Percentiles rank a stretch among this genome's conserved stretches.
These are phyloP conservation scores for Sminthopsis crassicaudata DNA, from an alignment of 2,113 vertebrate species.

Conservation along the genomic window DNA sequence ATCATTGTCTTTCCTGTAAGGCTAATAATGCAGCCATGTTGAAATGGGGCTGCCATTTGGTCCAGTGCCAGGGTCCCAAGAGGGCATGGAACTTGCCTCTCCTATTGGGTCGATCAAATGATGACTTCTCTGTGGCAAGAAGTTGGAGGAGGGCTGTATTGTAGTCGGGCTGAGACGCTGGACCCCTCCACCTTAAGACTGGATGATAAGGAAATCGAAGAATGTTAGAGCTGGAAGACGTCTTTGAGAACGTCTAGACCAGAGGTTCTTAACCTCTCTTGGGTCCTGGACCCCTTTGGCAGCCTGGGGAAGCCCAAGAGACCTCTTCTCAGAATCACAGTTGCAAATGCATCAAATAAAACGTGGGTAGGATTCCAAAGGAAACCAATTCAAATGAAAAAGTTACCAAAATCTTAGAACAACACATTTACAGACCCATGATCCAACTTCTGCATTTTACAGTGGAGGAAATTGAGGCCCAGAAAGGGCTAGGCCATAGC, in stretches of 20 bases:
- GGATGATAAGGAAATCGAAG: background rate
- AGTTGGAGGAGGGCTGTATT: background rate
- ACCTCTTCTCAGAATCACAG: background rate
- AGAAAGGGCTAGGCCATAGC: background rate
- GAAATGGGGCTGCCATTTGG: background rate
- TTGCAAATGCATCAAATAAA: background rate
- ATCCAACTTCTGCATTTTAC: background rate
- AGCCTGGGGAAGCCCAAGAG: background rate
- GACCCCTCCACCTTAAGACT: background rate
- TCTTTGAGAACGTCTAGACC: background rate
- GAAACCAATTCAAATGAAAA: background rate
- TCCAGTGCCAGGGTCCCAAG: background rate
- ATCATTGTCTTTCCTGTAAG: background rate
- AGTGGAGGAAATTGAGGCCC: background rate
- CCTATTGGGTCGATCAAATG: background rate
- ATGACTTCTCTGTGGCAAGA: constrained; percentile 5
- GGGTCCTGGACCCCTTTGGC: background rate
- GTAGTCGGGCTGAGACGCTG: background rate
- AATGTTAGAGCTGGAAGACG: constrained; percentile 30
- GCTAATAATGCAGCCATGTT: background rate
- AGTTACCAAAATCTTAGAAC: background rate
- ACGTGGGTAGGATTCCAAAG: background rate
- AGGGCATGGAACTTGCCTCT: constrained; percentile 18
- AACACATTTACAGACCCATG: background rate
- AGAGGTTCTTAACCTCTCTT: background rate